Evolutionary conservation across 1,140 invertebrate genomes (phyloP).

Genomic region (Nymphalis io): DNA sequence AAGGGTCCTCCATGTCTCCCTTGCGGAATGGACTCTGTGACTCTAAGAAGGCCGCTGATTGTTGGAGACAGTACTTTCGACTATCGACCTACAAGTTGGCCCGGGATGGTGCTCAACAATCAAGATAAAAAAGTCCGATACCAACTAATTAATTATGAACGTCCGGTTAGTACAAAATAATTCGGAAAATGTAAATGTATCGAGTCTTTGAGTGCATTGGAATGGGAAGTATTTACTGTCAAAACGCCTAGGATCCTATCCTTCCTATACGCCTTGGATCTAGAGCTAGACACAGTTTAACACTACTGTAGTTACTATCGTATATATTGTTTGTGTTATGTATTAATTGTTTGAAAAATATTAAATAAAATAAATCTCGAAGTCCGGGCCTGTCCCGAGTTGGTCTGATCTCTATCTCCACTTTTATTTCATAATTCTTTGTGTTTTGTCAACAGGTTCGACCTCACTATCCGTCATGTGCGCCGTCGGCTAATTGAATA

Average conservation of each 20-base stretch:
- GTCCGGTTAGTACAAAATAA: slow-evolving; percentile 49
- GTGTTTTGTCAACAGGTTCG: slow-evolving; percentile 41
- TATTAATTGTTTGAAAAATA: too few relatives aligned
- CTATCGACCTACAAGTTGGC: slow-evolving; percentile 69
- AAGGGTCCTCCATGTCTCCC: slow-evolving; percentile 62
- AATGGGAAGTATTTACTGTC: too few relatives aligned
- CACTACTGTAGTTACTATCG: too few relatives aligned
- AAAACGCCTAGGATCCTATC: too few relatives aligned
- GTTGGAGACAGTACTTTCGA: slow-evolving; percentile 73
- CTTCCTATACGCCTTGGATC: too few relatives aligned
- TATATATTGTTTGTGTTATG: too few relatives aligned
- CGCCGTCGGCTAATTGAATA: slow-evolving; percentile 48
- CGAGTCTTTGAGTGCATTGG: too few relatives aligned
- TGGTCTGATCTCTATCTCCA: too few relatives aligned
- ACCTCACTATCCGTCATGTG: slow-evolving; percentile 55
- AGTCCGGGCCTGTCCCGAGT: too few relatives aligned
- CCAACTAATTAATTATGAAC: slow-evolving; percentile 66
- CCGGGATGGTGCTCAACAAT: slow-evolving; percentile 67
- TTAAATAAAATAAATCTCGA: too few relatives aligned
- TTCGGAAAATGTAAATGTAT: background rate
- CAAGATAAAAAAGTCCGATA: slow-evolving; percentile 73
- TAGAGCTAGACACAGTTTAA: too few relatives aligned
- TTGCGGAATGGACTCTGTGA: slow-evolving; percentile 66
- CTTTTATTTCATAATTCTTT: background rate
- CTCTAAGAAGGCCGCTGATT: slow-evolving; percentile 65